Percentiles rank a stretch among this genome's conserved stretches.
Evolutionary conservation across 2,113 vertebrate species (phyloP).

Genomic region (Tricholaema leucomelas): DNA sequence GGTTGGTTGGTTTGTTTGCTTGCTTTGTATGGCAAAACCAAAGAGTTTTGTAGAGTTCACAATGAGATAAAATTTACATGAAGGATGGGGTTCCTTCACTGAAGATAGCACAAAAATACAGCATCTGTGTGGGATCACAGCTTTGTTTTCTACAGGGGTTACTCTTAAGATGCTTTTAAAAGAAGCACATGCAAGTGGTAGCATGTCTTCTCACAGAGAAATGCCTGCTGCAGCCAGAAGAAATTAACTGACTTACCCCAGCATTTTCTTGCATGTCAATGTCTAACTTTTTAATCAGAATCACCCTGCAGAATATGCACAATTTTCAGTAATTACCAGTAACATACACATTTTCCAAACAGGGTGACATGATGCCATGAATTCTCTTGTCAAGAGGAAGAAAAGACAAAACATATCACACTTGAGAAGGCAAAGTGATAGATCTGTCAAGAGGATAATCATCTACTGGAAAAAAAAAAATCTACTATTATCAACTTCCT

Average conservation of each 20-base stretch:
- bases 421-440: slow-evolving; percentile 42
- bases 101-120: not conserved
- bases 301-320: not conserved
- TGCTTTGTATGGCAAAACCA: not conserved
- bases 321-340: slow-evolving; percentile 61
- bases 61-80: not conserved
- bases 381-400: slow-evolving; percentile 34
- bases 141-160: not conserved
- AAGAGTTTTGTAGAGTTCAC: not conserved
- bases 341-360: slow-evolving; percentile 15
- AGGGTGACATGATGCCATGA: slow-evolving; percentile 38
- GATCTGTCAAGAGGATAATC: slow-evolving; percentile 72
- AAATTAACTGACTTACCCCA: slow-evolving; percentile 18
- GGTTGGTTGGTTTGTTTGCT: not conserved
- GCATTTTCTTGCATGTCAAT: not conserved
- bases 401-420: slow-evolving; percentile 9
- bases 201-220: not conserved
- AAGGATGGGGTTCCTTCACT: not conserved
- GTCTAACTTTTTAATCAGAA: slow-evolving; percentile 49
- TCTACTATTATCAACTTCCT: slow-evolving; percentile 49
- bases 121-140: not conserved
- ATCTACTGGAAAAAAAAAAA: slow-evolving; percentile 48
- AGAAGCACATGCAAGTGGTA: not conserved
- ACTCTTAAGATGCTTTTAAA: not conserved
- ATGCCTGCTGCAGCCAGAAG: not conserved